These are phyloP conservation scores for Drosophila triauraria DNA, from an alignment of 1,140 invertebrate species.

Conservation along the genomic window DNA sequence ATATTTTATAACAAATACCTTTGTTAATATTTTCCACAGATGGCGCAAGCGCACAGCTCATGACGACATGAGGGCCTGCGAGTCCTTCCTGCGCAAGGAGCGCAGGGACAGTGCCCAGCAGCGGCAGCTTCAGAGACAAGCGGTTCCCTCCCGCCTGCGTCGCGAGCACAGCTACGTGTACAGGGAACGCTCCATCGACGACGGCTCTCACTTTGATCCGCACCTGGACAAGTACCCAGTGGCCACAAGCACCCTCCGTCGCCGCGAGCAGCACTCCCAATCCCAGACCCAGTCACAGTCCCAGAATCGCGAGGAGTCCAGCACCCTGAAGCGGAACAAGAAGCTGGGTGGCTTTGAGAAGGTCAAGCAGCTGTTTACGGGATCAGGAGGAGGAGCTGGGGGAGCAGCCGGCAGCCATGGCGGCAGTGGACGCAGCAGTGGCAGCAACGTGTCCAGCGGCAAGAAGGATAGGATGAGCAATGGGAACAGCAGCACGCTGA, in stretches of 20 bases:
- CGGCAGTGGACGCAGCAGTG: conserved; percentile 65
- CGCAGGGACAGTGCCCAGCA: conserved; percentile 86
- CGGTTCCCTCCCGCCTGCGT: conserved; percentile 39
- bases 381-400: conserved; percentile 25
- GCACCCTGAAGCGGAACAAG: conserved; percentile 79
- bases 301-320: conserved; percentile 43
- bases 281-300: conserved; percentile 26
- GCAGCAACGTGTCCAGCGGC: conserved; percentile 67
- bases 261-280: conserved; percentile 58
- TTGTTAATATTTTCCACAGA: conserved; percentile 21
- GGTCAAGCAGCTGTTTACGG: conserved; percentile 86
- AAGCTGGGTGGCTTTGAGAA: conserved; percentile 89
- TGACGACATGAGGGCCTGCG: conserved; percentile 78
- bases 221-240: conserved; percentile 87
- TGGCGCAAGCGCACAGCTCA: conserved; percentile 77
- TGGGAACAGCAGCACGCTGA: conserved; percentile 68
- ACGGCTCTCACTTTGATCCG: conserved; percentile 88
- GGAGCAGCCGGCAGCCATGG: conserved; percentile 51
- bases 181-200: conserved; percentile 88
- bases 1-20: background rate
- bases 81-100: conserved; percentile 85
- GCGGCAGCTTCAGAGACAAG: conserved; percentile 51
- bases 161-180: conserved; percentile 87
- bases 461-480: conserved; percentile 66
- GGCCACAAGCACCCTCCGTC: conserved; percentile 67